These are phyloP conservation scores for Enhydra lutris DNA, from an alignment of 2,113 vertebrate species.

Conservation along the genomic window DNA sequence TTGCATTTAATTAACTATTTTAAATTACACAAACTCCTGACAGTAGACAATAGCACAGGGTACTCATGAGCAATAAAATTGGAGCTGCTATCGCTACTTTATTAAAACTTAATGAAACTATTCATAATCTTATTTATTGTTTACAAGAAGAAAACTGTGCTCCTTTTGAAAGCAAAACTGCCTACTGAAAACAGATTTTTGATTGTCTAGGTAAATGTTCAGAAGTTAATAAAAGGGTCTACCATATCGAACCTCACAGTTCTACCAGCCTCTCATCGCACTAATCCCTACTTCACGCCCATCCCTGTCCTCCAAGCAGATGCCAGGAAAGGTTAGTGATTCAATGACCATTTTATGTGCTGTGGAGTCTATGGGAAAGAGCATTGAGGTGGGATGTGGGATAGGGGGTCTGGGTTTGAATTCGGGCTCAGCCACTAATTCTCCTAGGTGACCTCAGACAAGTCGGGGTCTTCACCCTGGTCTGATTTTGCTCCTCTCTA, in stretches of 20 bases:
- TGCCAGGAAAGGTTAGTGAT: constrained; percentile 82
- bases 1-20: constrained; percentile 81
- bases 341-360: neutral
- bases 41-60: constrained; percentile 51
- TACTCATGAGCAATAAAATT: constrained; percentile 66
- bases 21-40: constrained; percentile 72
- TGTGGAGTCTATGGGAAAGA: neutral
- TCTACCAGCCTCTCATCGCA: constrained; percentile 67
- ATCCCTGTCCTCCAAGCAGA: constrained; percentile 72
- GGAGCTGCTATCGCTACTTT: constrained; percentile 62
- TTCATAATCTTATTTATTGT: constrained; percentile 72
- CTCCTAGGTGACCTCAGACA: neutral
- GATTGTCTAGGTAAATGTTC: constrained; percentile 76
- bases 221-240: constrained; percentile 76
- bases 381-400: neutral
- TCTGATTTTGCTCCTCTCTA: neutral
- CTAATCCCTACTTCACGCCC: constrained; percentile 55
- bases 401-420: neutral
- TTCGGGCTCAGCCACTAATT: neutral
- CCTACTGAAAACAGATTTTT: constrained; percentile 55
- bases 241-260: constrained; percentile 42
- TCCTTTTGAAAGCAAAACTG: constrained; percentile 29
- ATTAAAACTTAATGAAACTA: constrained; percentile 80
- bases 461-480: neutral
- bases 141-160: constrained; percentile 54